Conservation (phyloP, 2,888 invertebrate genomes). For the Tinea trinotella region DNA sequence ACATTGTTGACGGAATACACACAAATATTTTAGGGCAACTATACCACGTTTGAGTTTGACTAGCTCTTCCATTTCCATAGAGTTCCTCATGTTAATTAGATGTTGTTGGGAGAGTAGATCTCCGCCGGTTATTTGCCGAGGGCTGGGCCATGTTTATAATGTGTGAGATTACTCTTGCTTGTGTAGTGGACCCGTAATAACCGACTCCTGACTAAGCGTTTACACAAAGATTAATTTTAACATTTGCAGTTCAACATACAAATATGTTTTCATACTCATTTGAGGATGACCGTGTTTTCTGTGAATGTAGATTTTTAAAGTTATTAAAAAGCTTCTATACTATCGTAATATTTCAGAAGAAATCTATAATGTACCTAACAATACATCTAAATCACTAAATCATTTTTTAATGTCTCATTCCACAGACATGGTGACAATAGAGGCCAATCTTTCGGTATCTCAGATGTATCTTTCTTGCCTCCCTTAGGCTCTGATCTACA, state of each 20-base stretch:
- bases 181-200: constrained; percentile 35
- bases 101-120: constrained; percentile 14
- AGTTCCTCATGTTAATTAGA: constrained; percentile 20
- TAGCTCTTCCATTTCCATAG: background rate
- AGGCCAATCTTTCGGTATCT: too few species aligned
- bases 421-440: too few species aligned
- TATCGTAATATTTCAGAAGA: too few species aligned
- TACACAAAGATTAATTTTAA: constrained; percentile 32
- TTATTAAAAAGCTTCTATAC: too few species aligned
- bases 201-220: constrained; percentile 35
- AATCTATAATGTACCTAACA: too few species aligned
- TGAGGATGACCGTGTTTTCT: background rate
- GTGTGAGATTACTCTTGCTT: constrained; percentile 40
- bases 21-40: background rate
- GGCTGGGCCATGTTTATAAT: constrained; percentile 37
- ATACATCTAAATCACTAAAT: too few species aligned
- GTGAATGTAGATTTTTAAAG: background rate
- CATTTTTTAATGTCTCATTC: too few species aligned
- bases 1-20: background rate
- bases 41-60: background rate
- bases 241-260: constrained; percentile 8
- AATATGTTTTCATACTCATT: background rate
- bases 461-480: too few species aligned
- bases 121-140: constrained; percentile 16
- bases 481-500: too few species aligned